Evolutionary conservation across 2,797 vertebrate genomes (phyloP), one percentile per base, ranked within the genome.

Genomic region (Prunella strophiata): DNA sequence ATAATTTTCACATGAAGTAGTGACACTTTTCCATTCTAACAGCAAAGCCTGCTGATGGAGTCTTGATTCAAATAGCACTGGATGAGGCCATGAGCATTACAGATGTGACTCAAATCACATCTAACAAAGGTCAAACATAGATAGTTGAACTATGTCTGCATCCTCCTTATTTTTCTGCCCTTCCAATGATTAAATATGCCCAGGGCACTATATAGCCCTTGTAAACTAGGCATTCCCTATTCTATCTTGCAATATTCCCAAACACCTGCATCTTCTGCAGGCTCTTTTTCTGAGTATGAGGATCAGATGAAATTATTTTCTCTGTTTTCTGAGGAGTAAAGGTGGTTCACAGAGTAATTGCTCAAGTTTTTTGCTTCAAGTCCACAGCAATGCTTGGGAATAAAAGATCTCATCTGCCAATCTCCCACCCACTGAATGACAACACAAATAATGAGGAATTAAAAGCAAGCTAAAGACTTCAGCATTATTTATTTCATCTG

Each of bases 401-500:
- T 40, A 77, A 74, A 40, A 67, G 1, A 61, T 51, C 12, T 68
- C 47, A 85, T 7, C 20, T 67, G 30, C 7, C 45, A 30, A 27
- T 91, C 50, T 80, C 43, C 34, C 21, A 57, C 12, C 3, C 51
- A 50, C 3, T 83, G 47, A 79, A 61, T 25, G 7, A 85, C 59
- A 85, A 57, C 40, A 76, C 48, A 82, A 87, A 76, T 36, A 82
- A 83, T 13, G 2, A 40, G 36, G 2, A 91, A 85, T 87, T 85
- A 77, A 62, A 30, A 89, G 25, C 57, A 71, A 72, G 50, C n/a
- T 36, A 14, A 57, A 85, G 32, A 66, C 12, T 62, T 78, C 4
- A 59, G 34, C 18, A 67, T 89, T 90, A 86, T 91, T 94, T 91
- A 84, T 90, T 89, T 70, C 45, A 52, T 52, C 61, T 85, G 29